Evolutionary conservation across 2,113 vertebrate species (phyloP).

Genomic region (Merops nubicus): DNA sequence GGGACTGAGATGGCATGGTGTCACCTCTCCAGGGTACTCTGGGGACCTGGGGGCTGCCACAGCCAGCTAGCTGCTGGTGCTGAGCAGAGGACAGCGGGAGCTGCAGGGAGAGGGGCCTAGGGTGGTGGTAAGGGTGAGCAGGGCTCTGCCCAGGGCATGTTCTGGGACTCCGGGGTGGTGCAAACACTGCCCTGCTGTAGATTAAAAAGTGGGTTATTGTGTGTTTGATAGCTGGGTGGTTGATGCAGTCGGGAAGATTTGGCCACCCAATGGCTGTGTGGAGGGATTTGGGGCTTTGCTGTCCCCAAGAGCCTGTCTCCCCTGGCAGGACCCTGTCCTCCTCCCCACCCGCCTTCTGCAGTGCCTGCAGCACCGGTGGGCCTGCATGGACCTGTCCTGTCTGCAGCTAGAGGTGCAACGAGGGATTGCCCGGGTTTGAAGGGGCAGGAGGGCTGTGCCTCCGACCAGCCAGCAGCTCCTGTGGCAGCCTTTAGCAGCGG

Average conservation of each 20-base stretch:
- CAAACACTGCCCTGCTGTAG: rapidly evolving
- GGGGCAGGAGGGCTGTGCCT: no score
- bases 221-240: background rate
- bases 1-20: rapidly evolving
- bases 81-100: rapidly evolving
- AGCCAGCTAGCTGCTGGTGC: no score
- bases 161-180: background rate
- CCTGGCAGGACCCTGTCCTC: background rate
- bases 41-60: background rate
- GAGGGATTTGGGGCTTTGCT: background rate
- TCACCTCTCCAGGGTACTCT: background rate
- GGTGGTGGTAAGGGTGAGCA: rapidly evolving
- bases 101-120: no score
- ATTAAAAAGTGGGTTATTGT: rapidly evolving
- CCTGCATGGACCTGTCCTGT: rapidly evolving
- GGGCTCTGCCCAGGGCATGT: background rate
- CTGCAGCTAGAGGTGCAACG: rapidly evolving
- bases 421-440: rapidly evolving
- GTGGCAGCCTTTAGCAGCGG: rapidly evolving
- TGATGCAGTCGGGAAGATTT: rapidly evolving
- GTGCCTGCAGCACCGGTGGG: rapidly evolving
- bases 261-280: rapidly evolving
- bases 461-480: background rate
- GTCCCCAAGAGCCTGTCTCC: background rate
- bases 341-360: rapidly evolving